Base-by-base conservation (phyloP, 2,113 vertebrate genomes). In the Cheirogaleus medius region DNA sequence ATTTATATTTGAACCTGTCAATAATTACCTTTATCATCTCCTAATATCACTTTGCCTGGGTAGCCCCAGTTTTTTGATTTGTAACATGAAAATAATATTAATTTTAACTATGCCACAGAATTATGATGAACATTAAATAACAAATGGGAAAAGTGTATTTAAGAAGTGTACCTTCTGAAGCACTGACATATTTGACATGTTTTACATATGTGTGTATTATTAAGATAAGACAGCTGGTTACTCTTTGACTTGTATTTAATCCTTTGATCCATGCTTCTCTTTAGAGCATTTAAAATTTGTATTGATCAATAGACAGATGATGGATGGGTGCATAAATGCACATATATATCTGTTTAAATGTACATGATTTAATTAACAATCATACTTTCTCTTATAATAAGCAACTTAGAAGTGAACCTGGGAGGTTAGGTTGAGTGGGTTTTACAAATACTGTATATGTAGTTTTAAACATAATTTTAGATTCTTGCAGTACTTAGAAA, bases 61-160 rank as follows among this genome's bases (percentile, higher is more conserved):
- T 60, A 85, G 13, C 64, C 23, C 82, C 32, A 17, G n/a, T 9
- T 47, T 87, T 93, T 77, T 32, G 4, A 64, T 90, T 92, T 92
- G 54, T 92, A 85, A 63, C 83, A 82, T 76, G 64, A 95, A 11
- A 97, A 27, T 77, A 58, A 73, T 56, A 71, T 25, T 60, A 74
- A 90, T 87, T 32, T 92, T 88, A 73, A 66, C 34, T 71, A 58
- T 66, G 7, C 18, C 3, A 9, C 78, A 66, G 6, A 42, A 58
- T 95, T 94, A 93, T 97, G 81, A 78, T 73, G 60, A 92, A 29
- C 52, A 81, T 90, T 93, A 88, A 87, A 88, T 69, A 90, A 81
- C 42, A 89, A 54, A 66, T 32, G 47, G 81, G 58, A 73, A 71
- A 94, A 94, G 34, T 34, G 4, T 74, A 68, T 89, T 96, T 83